Evolutionary conservation across 2,113 vertebrate genomes (phyloP), one percentile per base, ranked within the genome.

Genomic region (Erythrocercus mccallii): DNA sequence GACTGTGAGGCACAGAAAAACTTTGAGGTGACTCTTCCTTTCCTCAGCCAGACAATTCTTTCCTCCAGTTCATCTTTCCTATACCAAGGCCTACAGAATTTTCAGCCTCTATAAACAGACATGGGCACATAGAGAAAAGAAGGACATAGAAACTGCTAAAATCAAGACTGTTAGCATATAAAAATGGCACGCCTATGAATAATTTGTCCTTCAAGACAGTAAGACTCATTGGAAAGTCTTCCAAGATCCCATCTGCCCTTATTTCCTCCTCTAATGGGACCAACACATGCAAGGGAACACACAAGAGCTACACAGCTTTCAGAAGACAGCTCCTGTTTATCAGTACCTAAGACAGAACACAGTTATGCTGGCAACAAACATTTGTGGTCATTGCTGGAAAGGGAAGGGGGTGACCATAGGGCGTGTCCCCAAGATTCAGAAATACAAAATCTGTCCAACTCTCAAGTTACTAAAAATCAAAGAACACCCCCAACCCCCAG

Each of bases 121-220:
- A 28, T 0, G 7, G 8, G 5, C 2, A 5, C 10, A 60, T 0
- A 53, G 13, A 69, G 24, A 81, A 68, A 79, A 70, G 40, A 2
- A 66, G 73, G 11, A 30, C 30, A 48, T 0, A 74, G 24, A 78
- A 82, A 35, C 31, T 64, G 22, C 24, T 58, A 47, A 86, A 92
- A 81, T 21, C 33, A 51, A 61, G 18, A 19, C 10, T 53, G 12
- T 7, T 50, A n/a, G 5, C 1, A 24, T 20, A 42, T 0, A 70
- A 66, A 82, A 88, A 65, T 38, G n/a, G 48, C 12, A 47, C 0
- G 0, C 2, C 56, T 30, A 20, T 2, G 5, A n/a, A 45, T 18
- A 58, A 65, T 69, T 56, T 65, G 21, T 48, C 6, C 64, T 44
- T 47, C 15, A 44, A 48, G 24, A 56, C 0, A 37, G 12, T 10